phyloP scores from a whole-genome alignment of 2,888 invertebrate species.

The Machimus rusticus region DNA sequence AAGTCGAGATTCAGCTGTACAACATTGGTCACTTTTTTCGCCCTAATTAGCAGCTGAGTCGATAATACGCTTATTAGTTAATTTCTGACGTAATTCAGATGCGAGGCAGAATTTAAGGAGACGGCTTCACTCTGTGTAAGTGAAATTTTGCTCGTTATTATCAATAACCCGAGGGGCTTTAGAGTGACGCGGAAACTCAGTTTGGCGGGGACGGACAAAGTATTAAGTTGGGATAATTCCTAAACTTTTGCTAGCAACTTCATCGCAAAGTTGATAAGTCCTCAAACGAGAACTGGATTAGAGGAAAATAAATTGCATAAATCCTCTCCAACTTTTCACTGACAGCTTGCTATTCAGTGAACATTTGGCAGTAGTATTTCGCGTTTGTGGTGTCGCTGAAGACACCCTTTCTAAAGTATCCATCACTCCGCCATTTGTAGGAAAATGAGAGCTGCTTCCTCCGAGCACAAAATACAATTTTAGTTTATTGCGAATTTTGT shows the following conservation, averaged over 20 bases:
- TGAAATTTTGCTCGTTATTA: background rate
- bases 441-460: background rate
- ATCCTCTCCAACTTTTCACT: background rate
- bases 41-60: background rate
- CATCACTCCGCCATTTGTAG: background rate
- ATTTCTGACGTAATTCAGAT: background rate
- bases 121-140: background rate
- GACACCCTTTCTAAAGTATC: background rate
- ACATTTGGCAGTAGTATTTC: background rate
- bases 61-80: background rate
- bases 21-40: background rate
- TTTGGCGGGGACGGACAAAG: background rate
- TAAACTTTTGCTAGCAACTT: background rate
- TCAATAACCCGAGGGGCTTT: background rate
- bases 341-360: background rate
- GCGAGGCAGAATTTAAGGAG: background rate
- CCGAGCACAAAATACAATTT: background rate
- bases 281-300: background rate
- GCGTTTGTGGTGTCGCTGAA: background rate
- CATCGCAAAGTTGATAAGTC: background rate
- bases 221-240: background rate
- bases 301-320: slow-evolving; percentile 15
- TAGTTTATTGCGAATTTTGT: background rate
- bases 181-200: background rate
- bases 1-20: background rate